phyloP scores from a whole-genome alignment of 2,797 vertebrate genomes.

The Coracias cyanogaster region DNA sequence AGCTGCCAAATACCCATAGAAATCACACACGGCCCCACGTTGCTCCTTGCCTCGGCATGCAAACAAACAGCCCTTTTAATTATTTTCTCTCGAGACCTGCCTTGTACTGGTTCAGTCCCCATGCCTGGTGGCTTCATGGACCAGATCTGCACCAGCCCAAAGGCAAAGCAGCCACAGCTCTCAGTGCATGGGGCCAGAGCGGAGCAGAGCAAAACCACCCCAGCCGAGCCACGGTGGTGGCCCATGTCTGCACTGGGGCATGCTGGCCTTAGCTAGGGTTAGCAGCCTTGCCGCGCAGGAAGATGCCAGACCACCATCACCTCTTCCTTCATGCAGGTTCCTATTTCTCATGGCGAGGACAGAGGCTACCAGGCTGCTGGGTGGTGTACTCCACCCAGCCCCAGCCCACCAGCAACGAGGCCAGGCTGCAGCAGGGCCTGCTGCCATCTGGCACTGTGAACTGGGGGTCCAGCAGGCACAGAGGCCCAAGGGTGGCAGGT shows the following conservation, averaged over 20 bases:
- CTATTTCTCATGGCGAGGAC: not conserved
- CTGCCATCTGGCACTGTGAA: rapidly evolving
- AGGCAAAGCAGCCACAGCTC: not conserved
- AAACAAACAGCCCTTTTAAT: not conserved
- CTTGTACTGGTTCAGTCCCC: not conserved
- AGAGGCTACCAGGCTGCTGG: not conserved
- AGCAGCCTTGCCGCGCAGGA: not conserved
- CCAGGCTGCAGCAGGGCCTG: not conserved
- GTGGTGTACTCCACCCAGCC: not conserved
- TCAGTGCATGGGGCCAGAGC: not conserved
- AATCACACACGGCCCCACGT: rapidly evolving
- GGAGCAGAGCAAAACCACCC: not conserved
- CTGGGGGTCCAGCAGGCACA: rapidly evolving
- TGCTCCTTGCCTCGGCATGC: no score
- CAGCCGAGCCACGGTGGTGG: not conserved
- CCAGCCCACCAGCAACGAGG: rapidly evolving
- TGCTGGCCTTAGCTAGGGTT: no score
- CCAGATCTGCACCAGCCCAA: not conserved
- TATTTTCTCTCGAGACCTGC: not conserved
- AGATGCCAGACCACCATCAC: not conserved
- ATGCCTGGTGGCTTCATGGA: no score
- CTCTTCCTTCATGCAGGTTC: not conserved
- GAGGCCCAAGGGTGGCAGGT: rapidly evolving
- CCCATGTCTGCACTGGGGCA: not conserved
- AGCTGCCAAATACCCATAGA: not conserved